Evolutionary conservation across 2,113 vertebrate genomes (phyloP).

Genomic region (Microcebus ravelobensis): DNA sequence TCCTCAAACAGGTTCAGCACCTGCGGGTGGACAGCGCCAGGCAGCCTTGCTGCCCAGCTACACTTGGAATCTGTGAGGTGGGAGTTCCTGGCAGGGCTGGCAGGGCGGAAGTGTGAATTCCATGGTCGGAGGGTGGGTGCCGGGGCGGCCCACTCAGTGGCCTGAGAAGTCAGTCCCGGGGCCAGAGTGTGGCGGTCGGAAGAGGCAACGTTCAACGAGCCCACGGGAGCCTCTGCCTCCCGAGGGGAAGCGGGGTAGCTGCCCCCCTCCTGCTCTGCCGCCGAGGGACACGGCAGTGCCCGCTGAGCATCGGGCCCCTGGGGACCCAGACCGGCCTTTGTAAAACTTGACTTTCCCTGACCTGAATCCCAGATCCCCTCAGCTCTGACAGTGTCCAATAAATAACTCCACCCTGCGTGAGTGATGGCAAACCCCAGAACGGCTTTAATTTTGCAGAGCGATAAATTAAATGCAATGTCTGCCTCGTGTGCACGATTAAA

Average conservation of each 20-base stretch:
- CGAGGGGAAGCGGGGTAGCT: rapidly evolving
- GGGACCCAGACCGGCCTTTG: neutral
- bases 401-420: neutral
- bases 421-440: neutral
- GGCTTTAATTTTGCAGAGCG: constrained; percentile 31
- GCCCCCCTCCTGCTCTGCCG: too few species aligned
- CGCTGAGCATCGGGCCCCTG: neutral
- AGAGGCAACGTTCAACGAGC: rapidly evolving
- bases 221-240: rapidly evolving
- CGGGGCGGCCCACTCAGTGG: rapidly evolving
- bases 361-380: neutral
- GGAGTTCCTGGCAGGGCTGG: neutral
- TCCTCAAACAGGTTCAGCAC: neutral
- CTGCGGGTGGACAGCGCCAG: neutral
- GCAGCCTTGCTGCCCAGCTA: rapidly evolving
- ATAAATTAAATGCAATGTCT: constrained; percentile 30
- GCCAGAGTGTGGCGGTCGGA: rapidly evolving
- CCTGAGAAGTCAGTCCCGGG: neutral
- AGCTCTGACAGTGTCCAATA: constrained; percentile 29
- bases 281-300: rapidly evolving
- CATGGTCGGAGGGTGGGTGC: too few species aligned
- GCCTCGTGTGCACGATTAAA: neutral
- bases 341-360: constrained; percentile 45
- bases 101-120: rapidly evolving
- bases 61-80: neutral